phyloP scores from a whole-genome alignment of 2,888 invertebrate species.

The Xylophagus ater region DNA sequence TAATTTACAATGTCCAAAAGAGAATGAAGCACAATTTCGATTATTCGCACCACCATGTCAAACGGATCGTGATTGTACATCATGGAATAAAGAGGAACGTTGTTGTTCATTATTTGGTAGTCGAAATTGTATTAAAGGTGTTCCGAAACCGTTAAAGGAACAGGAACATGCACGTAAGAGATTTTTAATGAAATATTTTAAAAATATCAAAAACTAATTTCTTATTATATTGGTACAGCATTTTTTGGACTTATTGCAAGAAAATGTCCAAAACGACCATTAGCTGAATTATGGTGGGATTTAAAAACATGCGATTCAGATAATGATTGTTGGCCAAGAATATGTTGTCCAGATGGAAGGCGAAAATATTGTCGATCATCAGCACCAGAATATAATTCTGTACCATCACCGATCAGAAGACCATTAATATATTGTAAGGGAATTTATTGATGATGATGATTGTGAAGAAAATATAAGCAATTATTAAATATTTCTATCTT shows the following conservation, averaged over 20 bases:
- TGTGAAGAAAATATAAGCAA: background rate
- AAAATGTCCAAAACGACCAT: constrained; percentile 54
- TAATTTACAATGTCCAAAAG: constrained; percentile 37
- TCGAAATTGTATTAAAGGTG: constrained; percentile 49
- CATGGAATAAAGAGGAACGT: constrained; percentile 32
- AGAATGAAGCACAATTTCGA: constrained; percentile 39
- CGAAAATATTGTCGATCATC: constrained; percentile 62
- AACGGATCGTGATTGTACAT: constrained; percentile 31
- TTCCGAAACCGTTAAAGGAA: constrained; percentile 44
- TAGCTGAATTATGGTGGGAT: constrained; percentile 59
- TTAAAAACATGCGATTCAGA: constrained; percentile 57
- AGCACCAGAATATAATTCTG: constrained; percentile 49
- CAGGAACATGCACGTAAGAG: constrained; percentile 36
- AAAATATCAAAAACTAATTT: background rate
- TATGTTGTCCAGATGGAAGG: constrained; percentile 61
- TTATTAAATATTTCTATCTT: constrained; percentile 30
- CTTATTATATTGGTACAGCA: constrained; percentile 37
- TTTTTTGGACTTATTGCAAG: constrained; percentile 58
- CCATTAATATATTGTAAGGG: constrained; percentile 50
- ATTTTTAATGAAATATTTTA: background rate
- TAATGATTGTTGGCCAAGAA: constrained; percentile 60
- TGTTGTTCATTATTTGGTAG: constrained; percentile 39
- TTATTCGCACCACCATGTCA: constrained; percentile 36
- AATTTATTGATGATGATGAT: background rate
- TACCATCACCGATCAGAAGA: constrained; percentile 50